Conservation (phyloP, 2,797 vertebrate genomes). For the Falco columbarius region DNA sequence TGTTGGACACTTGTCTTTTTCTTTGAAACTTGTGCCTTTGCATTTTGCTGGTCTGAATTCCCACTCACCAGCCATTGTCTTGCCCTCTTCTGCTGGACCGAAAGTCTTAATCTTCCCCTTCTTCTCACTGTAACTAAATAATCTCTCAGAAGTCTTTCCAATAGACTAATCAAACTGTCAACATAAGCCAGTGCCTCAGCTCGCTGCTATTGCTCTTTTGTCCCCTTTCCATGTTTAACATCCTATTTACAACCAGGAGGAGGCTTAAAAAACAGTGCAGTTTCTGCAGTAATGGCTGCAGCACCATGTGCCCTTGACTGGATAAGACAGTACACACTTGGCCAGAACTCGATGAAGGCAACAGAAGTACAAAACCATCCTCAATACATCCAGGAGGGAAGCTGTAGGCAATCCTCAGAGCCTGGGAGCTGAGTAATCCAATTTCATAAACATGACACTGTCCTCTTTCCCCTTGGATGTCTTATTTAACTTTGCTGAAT, state of each 20-base stretch:
- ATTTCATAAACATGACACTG: neutral
- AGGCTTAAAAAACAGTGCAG: conserved; percentile 18
- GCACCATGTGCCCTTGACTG: neutral
- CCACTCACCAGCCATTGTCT: conserved; percentile 51
- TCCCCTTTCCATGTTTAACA: conserved; percentile 47
- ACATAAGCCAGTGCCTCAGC: conserved; percentile 58
- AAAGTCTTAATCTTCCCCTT: conserved; percentile 68
- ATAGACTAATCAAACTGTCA: conserved; percentile 70
- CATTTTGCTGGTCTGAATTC: neutral
- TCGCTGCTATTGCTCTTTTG: conserved; percentile 56
- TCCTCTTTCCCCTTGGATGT: neutral
- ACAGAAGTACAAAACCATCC: neutral
- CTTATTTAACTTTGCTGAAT: neutral
- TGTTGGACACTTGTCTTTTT: neutral
- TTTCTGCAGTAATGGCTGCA: neutral
- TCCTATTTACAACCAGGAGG: conserved; percentile 40
- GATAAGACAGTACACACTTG: neutral
- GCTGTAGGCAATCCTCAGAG: neutral
- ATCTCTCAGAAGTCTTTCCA: conserved; percentile 67
- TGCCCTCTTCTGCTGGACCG: conserved; percentile 42
- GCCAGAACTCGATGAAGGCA: neutral
- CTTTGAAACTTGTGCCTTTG: conserved; percentile 19
- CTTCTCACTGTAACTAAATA: conserved; percentile 58
- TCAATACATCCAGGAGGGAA: neutral
- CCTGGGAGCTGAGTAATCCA: neutral